phyloP scores from a whole-genome alignment of 2,113 vertebrate genomes.

The Peromyscus polionotus region DNA sequence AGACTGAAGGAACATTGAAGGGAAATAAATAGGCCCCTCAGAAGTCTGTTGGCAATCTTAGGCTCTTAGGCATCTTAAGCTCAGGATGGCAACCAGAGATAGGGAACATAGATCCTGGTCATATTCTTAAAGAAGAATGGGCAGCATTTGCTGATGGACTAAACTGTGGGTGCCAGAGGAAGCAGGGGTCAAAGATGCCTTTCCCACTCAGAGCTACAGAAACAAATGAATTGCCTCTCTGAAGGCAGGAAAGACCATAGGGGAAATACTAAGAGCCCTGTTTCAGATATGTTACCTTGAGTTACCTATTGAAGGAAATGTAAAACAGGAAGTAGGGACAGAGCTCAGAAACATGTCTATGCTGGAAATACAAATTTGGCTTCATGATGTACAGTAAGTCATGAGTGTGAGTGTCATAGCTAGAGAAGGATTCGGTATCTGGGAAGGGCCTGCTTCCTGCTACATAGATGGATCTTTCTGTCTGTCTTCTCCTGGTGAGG shows the following conservation, averaged over 20 bases:
- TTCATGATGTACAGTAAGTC: slow-evolving; percentile 1
- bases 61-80: background rate
- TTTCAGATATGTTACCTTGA: background rate
- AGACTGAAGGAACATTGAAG: background rate
- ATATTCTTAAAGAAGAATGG: background rate
- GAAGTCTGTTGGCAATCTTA: background rate
- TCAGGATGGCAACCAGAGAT: background rate
- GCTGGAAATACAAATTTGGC: slow-evolving; percentile 22
- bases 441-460: background rate
- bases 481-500: too few species aligned
- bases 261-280: background rate
- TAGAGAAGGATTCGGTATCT: background rate
- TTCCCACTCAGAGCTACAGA: background rate
- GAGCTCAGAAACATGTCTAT: background rate
- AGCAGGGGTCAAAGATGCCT: background rate
- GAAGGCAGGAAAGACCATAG: background rate
- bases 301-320: background rate
- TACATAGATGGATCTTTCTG: background rate
- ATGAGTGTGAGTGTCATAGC: background rate
- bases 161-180: background rate
- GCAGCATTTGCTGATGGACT: background rate
- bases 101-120: background rate
- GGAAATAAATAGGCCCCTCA: background rate
- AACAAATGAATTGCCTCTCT: background rate
- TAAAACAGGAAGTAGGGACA: background rate